Percentiles rank a stretch among this genome's conserved stretches.
Evolutionary conservation across 2,888 invertebrate genomes (phyloP).

Genomic region (Gibbula magus): DNA sequence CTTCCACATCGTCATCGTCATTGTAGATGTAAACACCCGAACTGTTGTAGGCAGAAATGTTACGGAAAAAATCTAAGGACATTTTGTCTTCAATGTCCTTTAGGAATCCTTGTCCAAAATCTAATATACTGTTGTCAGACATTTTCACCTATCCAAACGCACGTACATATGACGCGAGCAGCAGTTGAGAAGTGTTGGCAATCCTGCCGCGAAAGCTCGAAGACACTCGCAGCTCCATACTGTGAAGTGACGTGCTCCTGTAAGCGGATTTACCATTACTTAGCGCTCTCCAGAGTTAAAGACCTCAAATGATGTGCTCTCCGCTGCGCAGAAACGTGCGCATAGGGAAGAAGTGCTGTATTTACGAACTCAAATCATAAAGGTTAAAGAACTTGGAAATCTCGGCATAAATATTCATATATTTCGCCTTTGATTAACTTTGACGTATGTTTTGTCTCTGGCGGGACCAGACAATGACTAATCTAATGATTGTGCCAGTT

Average conservation of each 20-base stretch:
- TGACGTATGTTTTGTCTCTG: too few species aligned
- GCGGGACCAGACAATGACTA: too few species aligned
- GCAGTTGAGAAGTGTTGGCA: neutral
- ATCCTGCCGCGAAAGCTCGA: neutral
- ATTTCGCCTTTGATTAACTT: too few species aligned
- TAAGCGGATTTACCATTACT: neutral
- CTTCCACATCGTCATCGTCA: neutral
- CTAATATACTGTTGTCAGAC: neutral
- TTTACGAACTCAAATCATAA: too few species aligned
- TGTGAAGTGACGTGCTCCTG: neutral
- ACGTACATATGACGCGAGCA: neutral
- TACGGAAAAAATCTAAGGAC: neutral
- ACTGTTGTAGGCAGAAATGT: neutral
- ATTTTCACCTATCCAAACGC: neutral
- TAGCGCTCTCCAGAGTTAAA: too few species aligned
- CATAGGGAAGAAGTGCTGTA: too few species aligned
- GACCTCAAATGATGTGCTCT: too few species aligned
- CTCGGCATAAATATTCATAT: too few species aligned
- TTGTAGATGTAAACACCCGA: conserved; percentile 14
- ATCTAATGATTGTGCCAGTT: too few species aligned
- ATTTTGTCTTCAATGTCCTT: neutral
- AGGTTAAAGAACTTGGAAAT: too few species aligned
- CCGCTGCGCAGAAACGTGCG: too few species aligned
- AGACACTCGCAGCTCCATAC: neutral
- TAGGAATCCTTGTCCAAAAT: neutral